Evolutionary conservation across 64 coral and sea anemone genomes (phyloP).

Genomic region (Actinia tenebrosa): DNA sequence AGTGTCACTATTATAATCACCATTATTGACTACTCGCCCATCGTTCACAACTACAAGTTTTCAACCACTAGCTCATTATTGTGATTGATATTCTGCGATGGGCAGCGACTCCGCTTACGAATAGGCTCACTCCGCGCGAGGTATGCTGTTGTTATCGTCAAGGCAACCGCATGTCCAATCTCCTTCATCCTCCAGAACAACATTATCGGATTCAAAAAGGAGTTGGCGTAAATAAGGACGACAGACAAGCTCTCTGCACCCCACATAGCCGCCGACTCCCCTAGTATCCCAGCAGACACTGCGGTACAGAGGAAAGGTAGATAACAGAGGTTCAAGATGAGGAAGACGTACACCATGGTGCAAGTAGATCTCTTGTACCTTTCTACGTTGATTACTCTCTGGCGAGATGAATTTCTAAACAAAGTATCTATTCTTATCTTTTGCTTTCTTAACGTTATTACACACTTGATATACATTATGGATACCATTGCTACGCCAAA

Average conservation of each 20-base stretch:
- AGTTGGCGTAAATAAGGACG: constrained; percentile 21
- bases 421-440: neutral
- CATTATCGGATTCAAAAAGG: constrained; percentile 44
- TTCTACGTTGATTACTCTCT: constrained; percentile 16
- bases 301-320: constrained; percentile 5
- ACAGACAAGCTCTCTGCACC: constrained; percentile 20
- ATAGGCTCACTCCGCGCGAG: too few relatives aligned
- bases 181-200: constrained; percentile 7
- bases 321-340: constrained; percentile 42
- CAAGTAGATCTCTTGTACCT: constrained; percentile 34
- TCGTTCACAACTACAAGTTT: too few relatives aligned
- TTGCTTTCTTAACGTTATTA: neutral
- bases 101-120: too few relatives aligned
- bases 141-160: too few relatives aligned
- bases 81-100: too few relatives aligned
- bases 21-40: too few relatives aligned
- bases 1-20: too few relatives aligned
- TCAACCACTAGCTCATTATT: too few relatives aligned
- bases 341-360: constrained; percentile 44
- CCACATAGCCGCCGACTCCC: constrained; percentile 14
- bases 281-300: constrained; percentile 22
- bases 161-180: too few relatives aligned
- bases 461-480: constrained; percentile 28
- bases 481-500: constrained; percentile 22
- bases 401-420: too few relatives aligned